Conservation (phyloP, 2,888 invertebrate species). For the Watsonalla cultraria region DNA sequence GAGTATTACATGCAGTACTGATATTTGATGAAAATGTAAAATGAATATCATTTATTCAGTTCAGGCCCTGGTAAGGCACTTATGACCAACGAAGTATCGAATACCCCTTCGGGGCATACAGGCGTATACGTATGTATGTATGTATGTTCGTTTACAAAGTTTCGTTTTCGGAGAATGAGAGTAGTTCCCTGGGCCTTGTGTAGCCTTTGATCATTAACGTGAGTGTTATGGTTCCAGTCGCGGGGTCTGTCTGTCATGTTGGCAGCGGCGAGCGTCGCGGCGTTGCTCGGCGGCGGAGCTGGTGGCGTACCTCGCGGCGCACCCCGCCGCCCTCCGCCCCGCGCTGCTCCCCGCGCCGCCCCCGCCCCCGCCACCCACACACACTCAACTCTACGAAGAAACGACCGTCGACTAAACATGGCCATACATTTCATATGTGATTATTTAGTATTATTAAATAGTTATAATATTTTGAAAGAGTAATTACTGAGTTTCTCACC, state of each 20-base stretch:
- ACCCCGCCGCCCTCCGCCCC: constrained; percentile 62
- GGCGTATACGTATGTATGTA: too few species aligned
- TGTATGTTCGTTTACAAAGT: too few species aligned
- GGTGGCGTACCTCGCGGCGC: constrained; percentile 85
- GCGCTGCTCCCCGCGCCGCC: constrained; percentile 20
- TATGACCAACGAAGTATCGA: too few species aligned
- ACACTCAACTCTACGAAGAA: background rate
- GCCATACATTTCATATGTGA: background rate
- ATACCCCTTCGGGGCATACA: too few species aligned
- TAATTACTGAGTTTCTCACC: too few species aligned
- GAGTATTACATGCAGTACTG: constrained; percentile 7
- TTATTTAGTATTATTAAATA: too few species aligned
- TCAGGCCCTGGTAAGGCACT: too few species aligned
- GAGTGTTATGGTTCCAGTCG: constrained; percentile 48
- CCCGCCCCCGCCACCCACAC: background rate
- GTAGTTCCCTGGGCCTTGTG: too few species aligned
- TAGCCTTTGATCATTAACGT: constrained; percentile 42
- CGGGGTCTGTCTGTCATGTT: constrained; percentile 84
- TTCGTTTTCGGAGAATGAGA: too few species aligned
- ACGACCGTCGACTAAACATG: background rate
- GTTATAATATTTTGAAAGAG: too few species aligned
- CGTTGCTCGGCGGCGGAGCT: constrained; percentile 85
- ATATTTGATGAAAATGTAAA: too few species aligned
- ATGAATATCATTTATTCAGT: too few species aligned
- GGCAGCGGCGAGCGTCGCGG: constrained; percentile 81